Evolutionary conservation across 2,113 vertebrate genomes (phyloP).

Genomic region (Salvelinus alpinus): DNA sequence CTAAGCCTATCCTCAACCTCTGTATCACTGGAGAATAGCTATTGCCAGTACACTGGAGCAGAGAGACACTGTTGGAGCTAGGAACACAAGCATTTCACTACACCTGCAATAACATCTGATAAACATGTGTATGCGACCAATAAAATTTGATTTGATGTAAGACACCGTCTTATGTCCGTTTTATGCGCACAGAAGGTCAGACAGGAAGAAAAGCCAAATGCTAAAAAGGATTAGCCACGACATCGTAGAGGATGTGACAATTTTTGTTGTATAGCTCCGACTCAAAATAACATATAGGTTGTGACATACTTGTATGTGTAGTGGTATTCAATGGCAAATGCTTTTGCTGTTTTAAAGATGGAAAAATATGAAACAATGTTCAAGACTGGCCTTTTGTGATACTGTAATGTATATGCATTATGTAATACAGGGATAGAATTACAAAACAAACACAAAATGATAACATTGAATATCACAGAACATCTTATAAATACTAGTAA

Average conservation of each 20-base stretch:
- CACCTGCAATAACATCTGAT: too few relatives aligned
- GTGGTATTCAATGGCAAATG: constrained; percentile 38
- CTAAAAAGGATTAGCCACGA: neutral
- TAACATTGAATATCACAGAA: neutral
- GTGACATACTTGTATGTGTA: neutral
- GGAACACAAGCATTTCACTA: too few relatives aligned
- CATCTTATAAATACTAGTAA: constrained; percentile 1
- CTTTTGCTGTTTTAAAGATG: constrained; percentile 9
- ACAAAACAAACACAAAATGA: neutral
- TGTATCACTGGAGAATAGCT: neutral
- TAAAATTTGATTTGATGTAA: too few relatives aligned
- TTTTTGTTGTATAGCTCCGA: neutral
- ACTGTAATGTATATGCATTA: constrained; percentile 25
- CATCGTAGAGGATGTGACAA: neutral
- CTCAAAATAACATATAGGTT: neutral
- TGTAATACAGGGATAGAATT: neutral
- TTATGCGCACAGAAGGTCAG: constrained; percentile 1
- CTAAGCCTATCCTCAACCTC: neutral
- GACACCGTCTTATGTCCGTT: neutral
- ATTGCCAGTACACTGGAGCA: constrained; percentile 53
- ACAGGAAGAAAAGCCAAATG: neutral
- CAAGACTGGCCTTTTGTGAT: constrained; percentile 56
- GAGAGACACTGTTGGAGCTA: neutral
- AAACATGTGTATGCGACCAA: too few relatives aligned
- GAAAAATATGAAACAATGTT: too few relatives aligned